phyloP scores from a whole-genome alignment of 2,888 invertebrate species.

The Subacronicta megacephala region DNA sequence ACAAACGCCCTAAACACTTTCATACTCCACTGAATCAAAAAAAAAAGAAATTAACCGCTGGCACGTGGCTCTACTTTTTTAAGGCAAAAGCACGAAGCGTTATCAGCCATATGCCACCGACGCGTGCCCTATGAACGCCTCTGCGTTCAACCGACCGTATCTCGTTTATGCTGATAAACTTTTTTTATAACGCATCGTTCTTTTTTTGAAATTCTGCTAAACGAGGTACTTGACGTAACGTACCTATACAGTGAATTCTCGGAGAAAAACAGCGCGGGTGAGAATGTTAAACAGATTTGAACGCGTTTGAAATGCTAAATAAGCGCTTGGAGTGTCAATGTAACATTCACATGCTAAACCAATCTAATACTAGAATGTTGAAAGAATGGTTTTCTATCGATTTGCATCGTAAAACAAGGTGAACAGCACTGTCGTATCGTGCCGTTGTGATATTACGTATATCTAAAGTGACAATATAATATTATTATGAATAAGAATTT shows the following conservation, averaged over 20 bases:
- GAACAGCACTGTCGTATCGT: constrained; percentile 47
- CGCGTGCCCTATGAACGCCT: constrained; percentile 75
- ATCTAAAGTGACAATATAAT: constrained; percentile 1
- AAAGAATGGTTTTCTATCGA: constrained; percentile 44
- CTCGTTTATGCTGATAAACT: constrained; percentile 43
- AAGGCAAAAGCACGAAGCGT: constrained; percentile 61
- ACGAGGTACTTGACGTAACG: too few species aligned
- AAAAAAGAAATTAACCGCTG: constrained; percentile 63
- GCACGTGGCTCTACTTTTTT: constrained; percentile 75
- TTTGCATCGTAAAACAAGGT: constrained; percentile 56
- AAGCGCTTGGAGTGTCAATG: constrained; percentile 48
- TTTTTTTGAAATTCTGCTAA: constrained; percentile 40
- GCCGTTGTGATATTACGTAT: constrained; percentile 5
- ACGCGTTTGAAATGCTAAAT: constrained; percentile 51
- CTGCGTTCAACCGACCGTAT: constrained; percentile 67
- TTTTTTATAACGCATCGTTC: constrained; percentile 10
- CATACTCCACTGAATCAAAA: constrained; percentile 54
- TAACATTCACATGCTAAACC: constrained; percentile 41
- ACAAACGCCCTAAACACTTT: constrained; percentile 23
- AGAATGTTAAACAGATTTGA: constrained; percentile 46
- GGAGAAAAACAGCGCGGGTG: constrained; percentile 43
- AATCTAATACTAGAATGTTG: constrained; percentile 29
- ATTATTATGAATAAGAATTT: too few species aligned
- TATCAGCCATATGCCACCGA: constrained; percentile 83
- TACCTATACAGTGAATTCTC: constrained; percentile 43